Base-by-base conservation (phyloP, 2,113 vertebrate genomes). In the Perognathus longimembris region DNA sequence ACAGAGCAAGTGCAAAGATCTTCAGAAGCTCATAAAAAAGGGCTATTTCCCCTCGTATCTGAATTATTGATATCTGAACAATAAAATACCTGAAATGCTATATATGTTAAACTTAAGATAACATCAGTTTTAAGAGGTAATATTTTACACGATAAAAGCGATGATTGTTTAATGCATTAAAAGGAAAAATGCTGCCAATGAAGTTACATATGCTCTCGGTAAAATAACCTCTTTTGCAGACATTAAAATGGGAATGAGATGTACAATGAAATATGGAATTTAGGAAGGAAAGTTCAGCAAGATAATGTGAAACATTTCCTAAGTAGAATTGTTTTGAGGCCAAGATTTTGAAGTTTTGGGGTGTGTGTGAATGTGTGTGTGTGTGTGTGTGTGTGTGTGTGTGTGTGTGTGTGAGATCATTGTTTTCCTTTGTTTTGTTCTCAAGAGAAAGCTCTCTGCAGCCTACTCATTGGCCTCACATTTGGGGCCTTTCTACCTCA, bases 391-490 rank as follows among this genome's bases (percentile, higher is more conserved):
- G 5, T 5, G 24, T 18, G 6, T 67, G 34, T 42, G 18, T 38
- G 78, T 1, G 0, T 2, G 0, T 1, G 1, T 4, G 6, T 28
- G 1, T 11, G 3, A 71, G 40, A n/a, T n/a, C n/a, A n/a, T n/a
- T n/a, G n/a, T n/a, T 45, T 45, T 45, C 45, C 45, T 45, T 45
- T 45, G 45, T 45, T 45, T 45, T 45, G 45, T 45, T 45, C 45
- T 45, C 45, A 8, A 45, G 45, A 45, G 45, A 45, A 45, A 45
- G 45, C 45, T 45, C 45, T 45, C 45, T 45, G 45, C 45, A 8
- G 9, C 45, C 45, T 45, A 12, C 9, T 45, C 45, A 11, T 8
- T 1, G 45, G 45, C 45, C 12, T 45, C 45, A 45, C 45, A 12
- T 11, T 45, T 45, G 45, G 3, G 45, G 12, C 12, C 45, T 45